Conservation (phyloP, 1,140 invertebrate species). For the Drosophila nikananu region DNA sequence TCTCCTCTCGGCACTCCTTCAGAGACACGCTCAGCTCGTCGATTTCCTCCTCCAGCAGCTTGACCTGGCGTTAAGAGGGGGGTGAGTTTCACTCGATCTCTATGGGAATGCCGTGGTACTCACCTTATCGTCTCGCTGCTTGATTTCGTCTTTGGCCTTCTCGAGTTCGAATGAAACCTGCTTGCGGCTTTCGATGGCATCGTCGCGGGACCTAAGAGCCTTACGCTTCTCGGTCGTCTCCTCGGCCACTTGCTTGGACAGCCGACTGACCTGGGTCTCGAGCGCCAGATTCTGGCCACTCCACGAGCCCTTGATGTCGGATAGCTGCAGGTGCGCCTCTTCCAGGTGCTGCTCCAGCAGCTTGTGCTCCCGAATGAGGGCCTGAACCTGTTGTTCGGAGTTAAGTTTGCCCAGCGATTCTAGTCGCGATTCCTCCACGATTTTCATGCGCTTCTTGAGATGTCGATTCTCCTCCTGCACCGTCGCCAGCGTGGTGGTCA, state of each 20-base stretch:
- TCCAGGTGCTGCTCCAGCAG: slow-evolving; percentile 91
- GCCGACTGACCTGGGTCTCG: slow-evolving; percentile 92
- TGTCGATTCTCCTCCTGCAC: slow-evolving; percentile 88
- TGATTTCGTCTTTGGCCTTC: slow-evolving; percentile 89
- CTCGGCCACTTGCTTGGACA: slow-evolving; percentile 92
- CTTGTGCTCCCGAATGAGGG: slow-evolving; percentile 87
- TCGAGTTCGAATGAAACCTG: slow-evolving; percentile 89
- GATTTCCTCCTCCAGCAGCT: slow-evolving; percentile 88
- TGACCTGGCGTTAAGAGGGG: slow-evolving; percentile 75
- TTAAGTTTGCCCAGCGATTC: slow-evolving; percentile 83
- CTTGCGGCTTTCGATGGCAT: slow-evolving; percentile 88
- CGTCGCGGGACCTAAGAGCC: slow-evolving; percentile 90
- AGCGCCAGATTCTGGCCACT: slow-evolving; percentile 94
- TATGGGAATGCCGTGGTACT: neutral
- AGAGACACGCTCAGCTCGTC: slow-evolving; percentile 88
- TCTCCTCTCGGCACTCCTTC: slow-evolving; percentile 87
- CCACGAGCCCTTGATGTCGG: slow-evolving; percentile 95
- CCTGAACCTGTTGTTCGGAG: slow-evolving; percentile 87
- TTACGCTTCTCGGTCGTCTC: slow-evolving; percentile 91
- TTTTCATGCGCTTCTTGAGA: slow-evolving; percentile 88
- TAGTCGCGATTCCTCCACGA: slow-evolving; percentile 86
- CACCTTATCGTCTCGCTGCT: slow-evolving; percentile 90
- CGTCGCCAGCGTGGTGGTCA: slow-evolving; percentile 87
- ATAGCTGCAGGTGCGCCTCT: slow-evolving; percentile 93
- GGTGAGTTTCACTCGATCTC: neutral